Evolutionary conservation across 2,113 vertebrate species (phyloP).

Genomic region (Ochotona princeps): DNA sequence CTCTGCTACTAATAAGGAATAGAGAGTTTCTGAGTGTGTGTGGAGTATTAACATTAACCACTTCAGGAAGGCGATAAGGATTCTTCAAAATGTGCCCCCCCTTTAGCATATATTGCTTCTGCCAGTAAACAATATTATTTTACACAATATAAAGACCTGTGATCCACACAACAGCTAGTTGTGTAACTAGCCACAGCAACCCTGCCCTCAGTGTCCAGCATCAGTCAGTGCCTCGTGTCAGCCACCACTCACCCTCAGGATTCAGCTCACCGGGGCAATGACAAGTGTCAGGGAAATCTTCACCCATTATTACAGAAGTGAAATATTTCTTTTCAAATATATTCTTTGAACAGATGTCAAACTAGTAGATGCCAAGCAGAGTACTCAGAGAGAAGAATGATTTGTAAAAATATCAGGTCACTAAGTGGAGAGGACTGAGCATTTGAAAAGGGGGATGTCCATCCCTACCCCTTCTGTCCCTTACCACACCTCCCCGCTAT

Average conservation of each 20-base stretch:
- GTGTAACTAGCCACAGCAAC: not conserved
- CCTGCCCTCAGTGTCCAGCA: not conserved
- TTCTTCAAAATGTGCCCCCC: not conserved
- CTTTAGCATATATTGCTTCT: not conserved
- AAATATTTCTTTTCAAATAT: slow-evolving; percentile 55
- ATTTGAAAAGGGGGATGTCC: not conserved
- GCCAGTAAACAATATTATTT: slow-evolving; percentile 5
- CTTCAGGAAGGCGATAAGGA: not conserved
- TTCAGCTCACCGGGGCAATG: not conserved
- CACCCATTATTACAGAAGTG: not conserved
- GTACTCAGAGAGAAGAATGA: not conserved
- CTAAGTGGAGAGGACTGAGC: not conserved
- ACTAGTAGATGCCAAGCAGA: not conserved
- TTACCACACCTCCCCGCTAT: not conserved
- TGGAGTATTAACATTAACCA: not conserved
- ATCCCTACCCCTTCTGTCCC: not conserved
- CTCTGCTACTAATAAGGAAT: not conserved
- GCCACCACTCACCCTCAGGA: not conserved
- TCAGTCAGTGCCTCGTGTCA: not conserved
- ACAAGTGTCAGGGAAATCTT: not conserved
- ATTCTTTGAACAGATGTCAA: slow-evolving; percentile 24
- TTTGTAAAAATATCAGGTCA: not conserved
- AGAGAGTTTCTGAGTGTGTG: slow-evolving; percentile 22
- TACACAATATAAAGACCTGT: not conserved
- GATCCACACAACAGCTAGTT: not conserved